Conservation (phyloP, 2,888 invertebrate genomes). For the Mesorhabditis sp. region DNA sequence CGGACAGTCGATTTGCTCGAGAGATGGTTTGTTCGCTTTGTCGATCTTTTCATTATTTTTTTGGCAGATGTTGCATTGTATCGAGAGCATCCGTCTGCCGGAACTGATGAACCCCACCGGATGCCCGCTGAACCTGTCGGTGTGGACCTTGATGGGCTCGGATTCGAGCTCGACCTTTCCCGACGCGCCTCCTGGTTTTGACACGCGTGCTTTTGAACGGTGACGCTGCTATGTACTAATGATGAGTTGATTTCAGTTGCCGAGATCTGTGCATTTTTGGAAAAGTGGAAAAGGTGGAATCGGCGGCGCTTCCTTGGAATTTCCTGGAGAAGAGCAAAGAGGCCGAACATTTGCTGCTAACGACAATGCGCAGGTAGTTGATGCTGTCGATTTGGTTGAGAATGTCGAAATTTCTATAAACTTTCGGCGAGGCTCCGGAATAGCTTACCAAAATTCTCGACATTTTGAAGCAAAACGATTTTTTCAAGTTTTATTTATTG, state of each 20-base stretch:
- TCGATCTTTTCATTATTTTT: neutral
- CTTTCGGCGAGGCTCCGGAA: neutral
- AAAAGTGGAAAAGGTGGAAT: neutral
- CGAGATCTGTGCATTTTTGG: constrained; percentile 5
- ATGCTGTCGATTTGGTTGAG: neutral
- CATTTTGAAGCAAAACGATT: too few relatives aligned
- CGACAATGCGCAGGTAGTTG: neutral
- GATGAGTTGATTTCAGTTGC: neutral
- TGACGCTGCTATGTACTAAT: neutral
- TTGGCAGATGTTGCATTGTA: neutral
- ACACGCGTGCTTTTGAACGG: constrained; percentile 13
- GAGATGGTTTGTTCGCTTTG: neutral
- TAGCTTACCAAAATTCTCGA: neutral
- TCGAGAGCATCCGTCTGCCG: constrained; percentile 11
- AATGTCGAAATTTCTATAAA: neutral
- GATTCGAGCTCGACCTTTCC: neutral
- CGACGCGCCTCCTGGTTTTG: constrained; percentile 13
- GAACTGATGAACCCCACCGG: constrained; percentile 1
- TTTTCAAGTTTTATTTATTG: too few relatives aligned
- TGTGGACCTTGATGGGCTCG: constrained; percentile 13
- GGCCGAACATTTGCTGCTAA: neutral
- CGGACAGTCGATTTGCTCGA: neutral
- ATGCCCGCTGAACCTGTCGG: constrained; percentile 14
- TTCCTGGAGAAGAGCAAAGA: neutral
- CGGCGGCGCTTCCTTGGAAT: neutral